Base-by-base conservation (phyloP, 2,113 vertebrate species). In the Capreolus pygargus region DNA sequence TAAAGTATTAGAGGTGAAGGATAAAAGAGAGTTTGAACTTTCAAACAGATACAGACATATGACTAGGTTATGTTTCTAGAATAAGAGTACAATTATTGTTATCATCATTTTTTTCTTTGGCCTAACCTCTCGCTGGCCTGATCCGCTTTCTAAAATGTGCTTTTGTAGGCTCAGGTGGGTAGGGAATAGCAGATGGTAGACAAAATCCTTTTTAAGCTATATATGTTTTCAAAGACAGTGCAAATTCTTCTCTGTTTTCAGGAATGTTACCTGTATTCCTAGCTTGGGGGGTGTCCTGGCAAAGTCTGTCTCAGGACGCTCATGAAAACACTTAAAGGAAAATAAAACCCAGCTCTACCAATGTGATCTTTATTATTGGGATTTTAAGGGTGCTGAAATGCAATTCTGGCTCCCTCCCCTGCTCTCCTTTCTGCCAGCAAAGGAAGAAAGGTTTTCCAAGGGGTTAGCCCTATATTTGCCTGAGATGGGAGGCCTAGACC, bases 1-100 rank as follows among this genome's bases (percentile, higher is more conserved):
- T 89, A 86, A 97, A 91, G 58, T 79, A 60, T 83, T 93, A 58
- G 91, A 97, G 55, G 85, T 86, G 94, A 94, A 95, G 30, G 90
- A 95, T 84, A 52, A 92, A 96, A 96, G 89, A 67, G 25, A 92
- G 15, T 88, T 92, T 86, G 90, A 93, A 60, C 43, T 76, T 67
- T 90, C 57, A 93, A 93, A 92, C 5, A 94, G 36, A 97, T 60
- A 64, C 0, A 82, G 74, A 92, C 27, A 57, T 74, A 82, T 54
- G 50, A 94, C 19, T 52, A 87, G 88, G n/a, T 90, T 90, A 52
- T 87, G 54, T 85, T 91, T 86, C 76, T 86, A 85, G 70, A 82
- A 61, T 47, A 43, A 94, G 52, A 89, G 45, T 33, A 78, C 27
- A 90, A 47, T 95, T 70, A 94, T 52, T 57, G n/a, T 58, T 16